phyloP scores from a whole-genome alignment of 2,113 vertebrate species.

The Pedetes capensis region DNA sequence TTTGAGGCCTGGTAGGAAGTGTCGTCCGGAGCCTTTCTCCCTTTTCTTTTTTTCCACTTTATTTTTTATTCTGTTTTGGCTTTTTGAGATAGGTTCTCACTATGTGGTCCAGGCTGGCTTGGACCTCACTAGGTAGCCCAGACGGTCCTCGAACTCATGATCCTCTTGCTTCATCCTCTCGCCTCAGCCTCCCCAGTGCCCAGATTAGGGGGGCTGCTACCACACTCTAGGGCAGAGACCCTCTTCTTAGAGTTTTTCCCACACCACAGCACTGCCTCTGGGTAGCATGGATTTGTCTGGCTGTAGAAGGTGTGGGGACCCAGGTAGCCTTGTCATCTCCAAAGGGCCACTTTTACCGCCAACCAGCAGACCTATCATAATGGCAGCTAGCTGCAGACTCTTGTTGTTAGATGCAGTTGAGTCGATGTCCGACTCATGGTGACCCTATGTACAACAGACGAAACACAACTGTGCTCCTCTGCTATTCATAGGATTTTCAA shows the following conservation, averaged over 20 bases:
- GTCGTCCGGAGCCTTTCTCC: not conserved
- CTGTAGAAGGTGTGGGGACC: not conserved
- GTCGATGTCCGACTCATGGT: no score
- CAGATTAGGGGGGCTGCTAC: no score
- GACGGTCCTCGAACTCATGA: not conserved
- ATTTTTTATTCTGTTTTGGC: no score
- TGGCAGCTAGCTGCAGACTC: not conserved
- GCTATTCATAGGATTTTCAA: no score
- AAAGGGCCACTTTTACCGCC: not conserved
- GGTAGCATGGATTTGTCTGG: rapidly evolving
- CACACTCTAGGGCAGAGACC: no score
- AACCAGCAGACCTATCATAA: not conserved
- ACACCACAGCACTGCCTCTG: not conserved
- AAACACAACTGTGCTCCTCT: no score
- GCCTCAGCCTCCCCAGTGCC: not conserved
- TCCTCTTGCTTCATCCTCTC: not conserved
- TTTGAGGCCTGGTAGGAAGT: not conserved
- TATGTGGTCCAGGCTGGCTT: not conserved
- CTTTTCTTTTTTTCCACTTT: not conserved
- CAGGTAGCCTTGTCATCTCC: not conserved
- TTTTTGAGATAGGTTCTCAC: no score
- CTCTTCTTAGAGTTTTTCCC: not conserved
- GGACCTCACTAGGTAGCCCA: no score
- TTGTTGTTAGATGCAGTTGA: no score
- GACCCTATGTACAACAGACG: no score